A percentile compares a stretch with the other conserved stretches of the same genome.
These are phyloP conservation scores for Hirundo rustica DNA, from an alignment of 2,797 vertebrate genomes.

Conservation along the genomic window DNA sequence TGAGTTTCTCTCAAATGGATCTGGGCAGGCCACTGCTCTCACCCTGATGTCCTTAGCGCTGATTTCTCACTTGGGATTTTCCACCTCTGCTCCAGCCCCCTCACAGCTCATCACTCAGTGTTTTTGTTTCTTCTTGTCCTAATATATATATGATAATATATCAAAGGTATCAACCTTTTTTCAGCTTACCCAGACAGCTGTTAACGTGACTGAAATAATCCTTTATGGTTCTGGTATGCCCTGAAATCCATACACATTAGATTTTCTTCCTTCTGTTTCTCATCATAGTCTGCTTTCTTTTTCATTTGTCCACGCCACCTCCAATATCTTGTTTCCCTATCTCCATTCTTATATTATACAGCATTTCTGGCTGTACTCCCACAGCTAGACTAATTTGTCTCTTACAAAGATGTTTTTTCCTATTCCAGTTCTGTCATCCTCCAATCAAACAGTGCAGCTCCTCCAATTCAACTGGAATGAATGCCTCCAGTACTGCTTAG, in stretches of 20 bases:
- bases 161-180: not conserved
- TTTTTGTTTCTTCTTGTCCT: not conserved
- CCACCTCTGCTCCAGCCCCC: not conserved
- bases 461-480: not conserved
- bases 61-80: not conserved
- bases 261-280: not conserved
- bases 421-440: not conserved
- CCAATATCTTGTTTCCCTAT: not conserved
- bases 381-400: not conserved
- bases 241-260: not conserved
- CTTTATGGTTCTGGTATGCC: not conserved
- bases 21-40: not conserved
- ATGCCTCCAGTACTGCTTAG: not conserved
- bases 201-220: not conserved
- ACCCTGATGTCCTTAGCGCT: not conserved
- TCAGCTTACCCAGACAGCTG: not conserved
- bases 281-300: not conserved
- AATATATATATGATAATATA: not conserved
- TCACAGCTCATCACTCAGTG: not conserved
- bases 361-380: not conserved
- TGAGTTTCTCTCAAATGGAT: not conserved
- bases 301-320: not conserved
- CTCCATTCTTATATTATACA: not conserved
- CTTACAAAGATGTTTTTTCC: not conserved
- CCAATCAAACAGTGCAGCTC: not conserved